Evolutionary conservation across 2,888 invertebrate species (phyloP).

Genomic region (Odontomyia ornata): DNA sequence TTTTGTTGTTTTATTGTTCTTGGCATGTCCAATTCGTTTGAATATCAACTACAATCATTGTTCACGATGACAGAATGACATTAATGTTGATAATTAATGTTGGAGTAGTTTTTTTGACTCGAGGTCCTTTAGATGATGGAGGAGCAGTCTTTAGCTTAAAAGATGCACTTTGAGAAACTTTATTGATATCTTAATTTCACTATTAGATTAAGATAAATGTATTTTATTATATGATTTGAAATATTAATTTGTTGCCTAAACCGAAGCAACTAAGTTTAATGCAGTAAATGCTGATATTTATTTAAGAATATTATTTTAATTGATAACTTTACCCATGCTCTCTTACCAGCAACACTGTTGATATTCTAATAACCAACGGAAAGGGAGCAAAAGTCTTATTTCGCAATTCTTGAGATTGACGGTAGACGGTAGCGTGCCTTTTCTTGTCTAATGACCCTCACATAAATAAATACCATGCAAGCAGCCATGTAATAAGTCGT

Average conservation of each 20-base stretch:
- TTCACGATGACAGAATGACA: background rate
- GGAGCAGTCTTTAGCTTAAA: background rate
- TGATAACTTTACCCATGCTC: background rate
- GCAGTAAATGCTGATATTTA: too few species aligned
- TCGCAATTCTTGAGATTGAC: background rate
- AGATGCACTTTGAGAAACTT: background rate
- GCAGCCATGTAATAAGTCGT: slow-evolving; percentile 47
- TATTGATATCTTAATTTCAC: background rate
- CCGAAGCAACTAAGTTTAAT: too few species aligned
- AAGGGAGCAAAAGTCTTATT: background rate
- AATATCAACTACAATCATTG: slow-evolving; percentile 19
- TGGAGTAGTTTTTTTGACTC: background rate
- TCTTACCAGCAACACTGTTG: background rate
- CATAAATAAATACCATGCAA: slow-evolving; percentile 19
- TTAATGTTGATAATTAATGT: background rate
- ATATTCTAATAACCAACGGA: background rate
- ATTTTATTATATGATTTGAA: background rate
- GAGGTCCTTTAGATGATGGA: background rate
- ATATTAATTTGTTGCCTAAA: background rate
- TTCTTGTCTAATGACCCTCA: slow-evolving; percentile 30
- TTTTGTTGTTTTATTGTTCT: slow-evolving; percentile 4
- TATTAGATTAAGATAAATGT: background rate
- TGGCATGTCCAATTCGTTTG: background rate
- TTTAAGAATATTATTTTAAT: background rate
- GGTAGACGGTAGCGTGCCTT: slow-evolving; percentile 38